These are phyloP conservation scores for Cyphotilapia sp. DNA, from an alignment of 2,113 vertebrate genomes.

Conservation along the genomic window DNA sequence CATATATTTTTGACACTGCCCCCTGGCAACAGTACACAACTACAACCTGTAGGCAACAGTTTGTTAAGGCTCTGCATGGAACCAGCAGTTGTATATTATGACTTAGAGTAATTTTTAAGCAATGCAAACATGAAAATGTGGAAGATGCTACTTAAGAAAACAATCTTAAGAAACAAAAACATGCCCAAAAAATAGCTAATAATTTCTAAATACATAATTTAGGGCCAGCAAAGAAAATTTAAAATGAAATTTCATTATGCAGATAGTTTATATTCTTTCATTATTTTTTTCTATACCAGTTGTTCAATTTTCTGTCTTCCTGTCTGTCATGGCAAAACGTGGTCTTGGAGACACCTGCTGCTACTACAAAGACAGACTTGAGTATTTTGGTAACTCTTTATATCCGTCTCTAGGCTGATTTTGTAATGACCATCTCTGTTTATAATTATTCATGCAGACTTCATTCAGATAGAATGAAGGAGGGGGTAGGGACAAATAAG, in stretches of 20 bases:
- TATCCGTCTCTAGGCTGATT: neutral
- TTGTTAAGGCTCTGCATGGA: neutral
- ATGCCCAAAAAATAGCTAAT: neutral
- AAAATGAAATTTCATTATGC: neutral
- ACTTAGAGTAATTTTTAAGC: neutral
- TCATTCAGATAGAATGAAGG: no score
- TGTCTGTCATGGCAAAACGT: neutral
- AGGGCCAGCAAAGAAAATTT: neutral
- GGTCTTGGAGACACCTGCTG: neutral
- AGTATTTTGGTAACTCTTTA: neutral
- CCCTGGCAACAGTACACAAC: neutral
- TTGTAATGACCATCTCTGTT: neutral
- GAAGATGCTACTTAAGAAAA: neutral
- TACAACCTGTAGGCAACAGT: neutral
- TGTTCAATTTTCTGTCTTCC: neutral
- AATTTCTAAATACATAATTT: neutral
- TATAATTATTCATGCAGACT: neutral
- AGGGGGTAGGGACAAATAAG: no score
- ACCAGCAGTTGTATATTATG: neutral
- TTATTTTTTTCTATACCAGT: neutral
- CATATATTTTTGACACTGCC: neutral
- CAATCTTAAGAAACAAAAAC: neutral
- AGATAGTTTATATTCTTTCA: neutral
- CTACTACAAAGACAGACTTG: neutral
- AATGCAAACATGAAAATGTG: neutral